Percentiles rank a stretch among this genome's conserved stretches.
phyloP scores from a whole-genome alignment of 2,797 vertebrate species.

The Mormyrus proboscirostris region DNA sequence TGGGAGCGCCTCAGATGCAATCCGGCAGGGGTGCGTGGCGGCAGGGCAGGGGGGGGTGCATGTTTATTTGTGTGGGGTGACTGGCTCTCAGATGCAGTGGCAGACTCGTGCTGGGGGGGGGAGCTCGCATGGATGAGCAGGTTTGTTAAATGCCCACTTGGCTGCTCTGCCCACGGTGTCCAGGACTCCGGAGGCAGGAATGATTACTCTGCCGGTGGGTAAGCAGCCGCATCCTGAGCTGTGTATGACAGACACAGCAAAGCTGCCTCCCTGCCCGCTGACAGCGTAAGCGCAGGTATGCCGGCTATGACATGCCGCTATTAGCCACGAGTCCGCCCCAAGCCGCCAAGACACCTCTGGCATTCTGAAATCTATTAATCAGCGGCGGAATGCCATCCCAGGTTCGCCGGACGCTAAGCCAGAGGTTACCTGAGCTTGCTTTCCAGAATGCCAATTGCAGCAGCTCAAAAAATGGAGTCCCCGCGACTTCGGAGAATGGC shows the following conservation, averaged over 20 bases:
- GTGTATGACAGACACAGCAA: neutral
- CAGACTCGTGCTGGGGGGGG: neutral
- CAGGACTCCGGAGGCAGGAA: neutral
- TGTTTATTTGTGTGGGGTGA: neutral
- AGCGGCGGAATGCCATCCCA: neutral
- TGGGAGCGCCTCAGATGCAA: neutral
- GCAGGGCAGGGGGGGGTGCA: neutral
- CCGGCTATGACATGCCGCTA: neutral
- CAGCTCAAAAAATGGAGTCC: neutral
- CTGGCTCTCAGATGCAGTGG: neutral
- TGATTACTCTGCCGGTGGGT: neutral
- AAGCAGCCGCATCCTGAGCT: neutral
- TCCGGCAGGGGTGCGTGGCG: neutral
- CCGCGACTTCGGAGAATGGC: neutral
- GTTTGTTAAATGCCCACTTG: neutral
- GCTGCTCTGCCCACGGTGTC: neutral
- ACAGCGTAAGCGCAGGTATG: neutral
- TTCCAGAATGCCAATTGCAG: neutral
- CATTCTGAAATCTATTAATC: neutral
- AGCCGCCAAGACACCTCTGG: neutral
- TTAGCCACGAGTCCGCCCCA: neutral
- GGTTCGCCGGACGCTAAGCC: neutral
- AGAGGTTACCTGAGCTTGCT: neutral
- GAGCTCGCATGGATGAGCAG: neutral
- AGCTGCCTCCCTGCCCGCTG: neutral